Evolutionary conservation across 2,113 vertebrate genomes (phyloP).

Genomic region (Sinocyclocheilus grahami): DNA sequence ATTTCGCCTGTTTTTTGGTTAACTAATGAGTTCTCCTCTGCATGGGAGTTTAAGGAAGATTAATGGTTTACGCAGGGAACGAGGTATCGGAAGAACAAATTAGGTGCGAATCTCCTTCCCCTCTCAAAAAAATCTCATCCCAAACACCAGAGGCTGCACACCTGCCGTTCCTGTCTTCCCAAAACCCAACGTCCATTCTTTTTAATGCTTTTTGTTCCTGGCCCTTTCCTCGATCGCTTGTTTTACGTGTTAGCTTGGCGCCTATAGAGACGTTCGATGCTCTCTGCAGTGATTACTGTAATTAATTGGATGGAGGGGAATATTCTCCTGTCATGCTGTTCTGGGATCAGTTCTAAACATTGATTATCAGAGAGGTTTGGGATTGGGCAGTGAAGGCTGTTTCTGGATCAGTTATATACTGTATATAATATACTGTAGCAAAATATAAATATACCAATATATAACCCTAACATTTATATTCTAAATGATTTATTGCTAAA

Average conservation of each 20-base stretch:
- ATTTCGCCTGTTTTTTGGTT: slow-evolving; percentile 48
- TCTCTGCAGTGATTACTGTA: slow-evolving; percentile 54
- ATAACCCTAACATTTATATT: too few relatives aligned
- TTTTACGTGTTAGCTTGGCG: background rate
- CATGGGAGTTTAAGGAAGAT: slow-evolving; percentile 55
- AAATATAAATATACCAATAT: background rate
- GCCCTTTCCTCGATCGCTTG: background rate
- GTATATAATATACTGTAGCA: background rate
- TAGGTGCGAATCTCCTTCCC: slow-evolving; percentile 26
- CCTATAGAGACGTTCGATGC: background rate
- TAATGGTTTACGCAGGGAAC: slow-evolving; percentile 51
- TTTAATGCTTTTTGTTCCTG: background rate
- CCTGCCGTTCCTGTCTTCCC: slow-evolving; percentile 42
- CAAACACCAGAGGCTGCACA: slow-evolving; percentile 47
- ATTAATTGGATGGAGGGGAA: slow-evolving; percentile 53
- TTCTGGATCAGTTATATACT: background rate
- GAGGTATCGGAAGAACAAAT: slow-evolving; percentile 53
- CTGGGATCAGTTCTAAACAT: slow-evolving; percentile 1
- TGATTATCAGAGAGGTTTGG: background rate
- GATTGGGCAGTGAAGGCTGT: background rate
- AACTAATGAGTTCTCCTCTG: slow-evolving; percentile 55
- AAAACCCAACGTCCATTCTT: slow-evolving; percentile 1
- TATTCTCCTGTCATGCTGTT: slow-evolving; percentile 7
- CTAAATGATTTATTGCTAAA: too few relatives aligned
- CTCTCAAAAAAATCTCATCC: slow-evolving; percentile 35